phyloP scores from a whole-genome alignment of 2,797 vertebrate genomes.

The Ceryle rudis region DNA sequence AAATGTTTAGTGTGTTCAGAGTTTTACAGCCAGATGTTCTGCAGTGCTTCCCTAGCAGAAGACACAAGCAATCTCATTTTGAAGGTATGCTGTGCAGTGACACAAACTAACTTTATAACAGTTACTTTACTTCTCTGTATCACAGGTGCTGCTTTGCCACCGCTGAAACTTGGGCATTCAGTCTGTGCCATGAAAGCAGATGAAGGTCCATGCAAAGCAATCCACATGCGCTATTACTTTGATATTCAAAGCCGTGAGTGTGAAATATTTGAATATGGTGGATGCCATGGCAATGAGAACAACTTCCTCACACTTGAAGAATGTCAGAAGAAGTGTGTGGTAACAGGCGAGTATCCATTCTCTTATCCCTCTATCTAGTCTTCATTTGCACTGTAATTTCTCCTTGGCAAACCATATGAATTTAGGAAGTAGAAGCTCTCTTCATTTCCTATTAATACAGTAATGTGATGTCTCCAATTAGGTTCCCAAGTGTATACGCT shows the following conservation, averaged over 20 bases:
- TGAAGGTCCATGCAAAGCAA: conserved; percentile 86
- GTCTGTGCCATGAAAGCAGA: conserved; percentile 87
- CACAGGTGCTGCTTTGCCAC: conserved; percentile 46
- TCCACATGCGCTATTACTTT: conserved; percentile 84
- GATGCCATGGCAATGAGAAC: conserved; percentile 90
- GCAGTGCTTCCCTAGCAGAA: not conserved
- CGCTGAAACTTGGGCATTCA: conserved; percentile 80
- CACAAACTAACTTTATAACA: not conserved
- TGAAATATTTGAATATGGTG: conserved; percentile 87
- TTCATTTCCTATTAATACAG: not conserved
- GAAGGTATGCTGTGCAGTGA: not conserved
- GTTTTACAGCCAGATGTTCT: not conserved
- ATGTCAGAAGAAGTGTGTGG: conserved; percentile 84
- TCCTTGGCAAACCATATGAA: not conserved
- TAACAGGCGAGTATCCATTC: conserved; percentile 79
- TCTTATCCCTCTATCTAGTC: not conserved
- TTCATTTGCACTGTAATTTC: not conserved
- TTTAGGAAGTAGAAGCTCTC: not conserved
- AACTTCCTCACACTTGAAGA: conserved; percentile 84
- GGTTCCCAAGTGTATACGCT: not conserved
- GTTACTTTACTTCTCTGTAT: not conserved
- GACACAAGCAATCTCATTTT: not conserved
- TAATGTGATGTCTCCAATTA: not conserved
- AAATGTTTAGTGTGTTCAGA: not conserved
- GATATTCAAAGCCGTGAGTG: conserved; percentile 81